Evolutionary conservation across 2,797 vertebrate genomes (phyloP).

Genomic region (Eidolon dupreanum): DNA sequence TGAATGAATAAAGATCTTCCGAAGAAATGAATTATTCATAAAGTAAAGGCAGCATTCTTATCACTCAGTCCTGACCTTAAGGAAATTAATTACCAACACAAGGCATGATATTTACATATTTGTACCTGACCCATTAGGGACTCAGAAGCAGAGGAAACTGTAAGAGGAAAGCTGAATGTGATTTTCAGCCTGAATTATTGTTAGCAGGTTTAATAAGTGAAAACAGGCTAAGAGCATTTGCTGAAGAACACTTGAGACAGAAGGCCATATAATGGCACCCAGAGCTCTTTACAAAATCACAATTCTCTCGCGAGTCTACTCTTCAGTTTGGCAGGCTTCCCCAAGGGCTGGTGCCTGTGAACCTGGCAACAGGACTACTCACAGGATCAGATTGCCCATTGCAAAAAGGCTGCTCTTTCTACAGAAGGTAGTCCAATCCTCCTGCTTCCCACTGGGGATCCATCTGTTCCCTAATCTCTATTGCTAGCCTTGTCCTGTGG

Average conservation of each 20-base stretch:
- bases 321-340: neutral
- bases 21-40: conserved; percentile 68
- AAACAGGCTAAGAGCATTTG: conserved; percentile 35
- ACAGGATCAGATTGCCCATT: neutral
- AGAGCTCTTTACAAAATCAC: neutral
- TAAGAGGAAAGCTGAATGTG: conserved; percentile 22
- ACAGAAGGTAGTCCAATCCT: neutral
- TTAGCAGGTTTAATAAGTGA: conserved; percentile 39
- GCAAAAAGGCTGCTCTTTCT: neutral
- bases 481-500: neutral
- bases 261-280: neutral
- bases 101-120: conserved; percentile 71
- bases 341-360: neutral
- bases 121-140: conserved; percentile 48
- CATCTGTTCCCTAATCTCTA: conserved; percentile 19
- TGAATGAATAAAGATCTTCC: conserved; percentile 27
- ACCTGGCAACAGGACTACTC: neutral
- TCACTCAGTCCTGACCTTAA: conserved; percentile 67
- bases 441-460: neutral
- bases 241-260: conserved; percentile 36
- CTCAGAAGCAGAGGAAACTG: conserved; percentile 36
- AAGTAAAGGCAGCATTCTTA: conserved; percentile 51
- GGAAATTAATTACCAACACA: conserved; percentile 70
- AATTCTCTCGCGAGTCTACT: neutral
- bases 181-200: conserved; percentile 57